Conservation (phyloP, 64 coral and sea anemone genomes). For the Trachythela sp. region DNA sequence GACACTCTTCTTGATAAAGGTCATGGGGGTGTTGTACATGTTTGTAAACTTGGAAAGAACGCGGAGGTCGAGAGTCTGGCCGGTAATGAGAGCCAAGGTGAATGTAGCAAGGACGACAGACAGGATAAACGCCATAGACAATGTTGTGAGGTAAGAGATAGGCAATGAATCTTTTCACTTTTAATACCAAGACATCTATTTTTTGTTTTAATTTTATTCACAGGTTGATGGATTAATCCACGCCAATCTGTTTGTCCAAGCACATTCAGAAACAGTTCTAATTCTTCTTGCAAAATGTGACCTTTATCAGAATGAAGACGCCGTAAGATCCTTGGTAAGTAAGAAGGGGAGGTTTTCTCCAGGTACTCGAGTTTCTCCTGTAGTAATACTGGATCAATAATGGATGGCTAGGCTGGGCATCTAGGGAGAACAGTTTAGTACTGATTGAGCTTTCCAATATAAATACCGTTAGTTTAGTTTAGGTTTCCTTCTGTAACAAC, state of each 20-base stretch:
- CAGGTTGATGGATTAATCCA: constrained; percentile 10
- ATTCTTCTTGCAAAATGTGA: constrained; percentile 17
- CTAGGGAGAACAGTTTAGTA: neutral
- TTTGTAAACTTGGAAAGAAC: neutral
- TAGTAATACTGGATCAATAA: too few relatives aligned
- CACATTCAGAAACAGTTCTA: constrained; percentile 5
- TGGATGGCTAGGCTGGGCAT: too few relatives aligned
- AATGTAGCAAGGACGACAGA: neutral
- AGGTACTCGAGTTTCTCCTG: too few relatives aligned
- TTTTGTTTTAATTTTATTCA: neutral
- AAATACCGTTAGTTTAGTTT: neutral
- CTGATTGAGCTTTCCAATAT: too few relatives aligned
- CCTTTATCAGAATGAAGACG: neutral
- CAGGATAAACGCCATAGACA: neutral
- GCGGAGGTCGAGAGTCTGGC: neutral
- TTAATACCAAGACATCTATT: too few relatives aligned
- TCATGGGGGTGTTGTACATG: neutral
- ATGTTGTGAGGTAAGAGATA: neutral
- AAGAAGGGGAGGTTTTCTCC: neutral
- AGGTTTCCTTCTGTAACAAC: neutral
- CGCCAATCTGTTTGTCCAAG: constrained; percentile 22
- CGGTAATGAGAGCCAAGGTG: neutral
- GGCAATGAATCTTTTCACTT: too few relatives aligned
- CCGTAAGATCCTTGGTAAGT: neutral
- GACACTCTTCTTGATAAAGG: too few relatives aligned